Evolutionary conservation across 2,797 vertebrate genomes (phyloP), one percentile per base, ranked within the genome.

Genomic region (Coregonus suidteri): DNA sequence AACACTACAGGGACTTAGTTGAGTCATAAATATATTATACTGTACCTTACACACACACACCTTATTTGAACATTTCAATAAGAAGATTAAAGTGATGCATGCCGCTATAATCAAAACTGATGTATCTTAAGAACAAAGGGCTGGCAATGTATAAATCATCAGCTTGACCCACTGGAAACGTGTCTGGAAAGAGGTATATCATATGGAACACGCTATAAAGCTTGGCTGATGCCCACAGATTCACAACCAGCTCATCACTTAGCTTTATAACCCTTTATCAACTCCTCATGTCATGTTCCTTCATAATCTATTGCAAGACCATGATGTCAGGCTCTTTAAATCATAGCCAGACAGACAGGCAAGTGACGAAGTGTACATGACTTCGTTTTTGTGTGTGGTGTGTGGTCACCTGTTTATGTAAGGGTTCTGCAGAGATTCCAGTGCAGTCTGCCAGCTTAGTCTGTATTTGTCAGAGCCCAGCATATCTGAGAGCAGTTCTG

Each of bases 371-470:
- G 31, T 69, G 34, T 69, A 11, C 68, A 35, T 77, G 68, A 16
- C 34, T 66, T 16, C n/a, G 34, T 77, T 67, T 67, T 47, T 16
- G 0, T 25, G 47, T 76, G 54, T 73, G 9, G 47, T 76, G 18
- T 3, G 0, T 14, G 62, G 0, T 82, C 82, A 99, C 98, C 96
- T 97, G 95, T 98, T 99, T 76, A 99, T 96, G 77, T 91, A 71
- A 14, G 96, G 94, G 69, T 97, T 94, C 79, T 96, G 96, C 25
- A 99, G 86, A 0, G 97, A 98, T 71, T 98, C 96, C 84, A 97
- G 87, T 1, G 95, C 93, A 0, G 92, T 91, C 83, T 92, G 91
- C 97, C 97, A 99, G 89, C 94, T 96, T 83, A 94, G 92, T 73
- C 0, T 94, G 90, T 96, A 98, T 80, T 96, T 97, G 54, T 92